A percentile compares a stretch with the other conserved stretches of the same genome.
Evolutionary conservation across 2,888 invertebrate genomes (phyloP).

Genomic region (Clunio marinus): DNA sequence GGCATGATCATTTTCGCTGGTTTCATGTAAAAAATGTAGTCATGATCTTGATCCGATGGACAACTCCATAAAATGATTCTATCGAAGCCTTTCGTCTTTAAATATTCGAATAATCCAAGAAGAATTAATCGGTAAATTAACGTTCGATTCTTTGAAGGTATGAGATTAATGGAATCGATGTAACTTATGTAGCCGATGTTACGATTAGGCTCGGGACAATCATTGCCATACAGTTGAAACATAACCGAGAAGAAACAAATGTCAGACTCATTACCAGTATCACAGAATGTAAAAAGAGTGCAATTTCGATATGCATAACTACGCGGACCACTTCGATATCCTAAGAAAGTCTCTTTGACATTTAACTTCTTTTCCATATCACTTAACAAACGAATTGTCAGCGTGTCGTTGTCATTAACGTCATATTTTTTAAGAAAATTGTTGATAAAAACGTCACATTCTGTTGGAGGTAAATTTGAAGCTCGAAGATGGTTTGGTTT

Average conservation of each 20-base stretch:
- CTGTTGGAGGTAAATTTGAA: neutral
- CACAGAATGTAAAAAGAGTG: neutral
- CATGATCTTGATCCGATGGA: neutral
- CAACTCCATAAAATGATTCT: neutral
- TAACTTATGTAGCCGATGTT: neutral
- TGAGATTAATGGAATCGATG: conserved; percentile 11
- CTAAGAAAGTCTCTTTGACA: neutral
- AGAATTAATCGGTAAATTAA: neutral
- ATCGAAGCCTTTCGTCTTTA: neutral
- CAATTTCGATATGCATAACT: neutral
- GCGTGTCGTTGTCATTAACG: neutral
- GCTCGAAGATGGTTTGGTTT: neutral
- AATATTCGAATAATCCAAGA: neutral
- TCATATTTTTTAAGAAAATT: conserved; percentile 2
- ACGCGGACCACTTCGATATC: neutral
- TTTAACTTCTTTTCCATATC: neutral
- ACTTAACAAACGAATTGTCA: conserved; percentile 6
- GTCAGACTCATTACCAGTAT: neutral
- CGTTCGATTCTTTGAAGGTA: neutral
- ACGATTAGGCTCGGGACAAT: neutral
- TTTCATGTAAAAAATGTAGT: conserved; percentile 2
- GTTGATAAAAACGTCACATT: neutral
- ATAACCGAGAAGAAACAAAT: neutral
- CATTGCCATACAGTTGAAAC: neutral
- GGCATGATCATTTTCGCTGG: conserved; percentile 7